phyloP scores from a whole-genome alignment of 2,113 vertebrate genomes.

The Axis porcinus region DNA sequence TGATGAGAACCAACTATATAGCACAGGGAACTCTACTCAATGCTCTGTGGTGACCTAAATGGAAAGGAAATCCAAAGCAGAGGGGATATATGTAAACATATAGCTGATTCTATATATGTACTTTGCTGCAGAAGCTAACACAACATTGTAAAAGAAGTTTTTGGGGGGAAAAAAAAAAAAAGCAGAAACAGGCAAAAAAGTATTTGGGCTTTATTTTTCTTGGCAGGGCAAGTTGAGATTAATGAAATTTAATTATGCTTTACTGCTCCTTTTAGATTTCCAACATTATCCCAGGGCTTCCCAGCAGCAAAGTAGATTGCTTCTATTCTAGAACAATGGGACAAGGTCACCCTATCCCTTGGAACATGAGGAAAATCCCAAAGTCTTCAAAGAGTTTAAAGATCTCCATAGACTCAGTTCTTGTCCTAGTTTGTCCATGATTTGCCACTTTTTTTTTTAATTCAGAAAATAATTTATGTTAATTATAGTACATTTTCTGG shows the following conservation, averaged over 20 bases:
- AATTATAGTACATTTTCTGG: neutral
- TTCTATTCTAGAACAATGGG: neutral
- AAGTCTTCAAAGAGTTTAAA: neutral
- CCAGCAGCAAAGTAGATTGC: neutral
- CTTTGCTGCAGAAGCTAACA: neutral
- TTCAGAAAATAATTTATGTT: neutral
- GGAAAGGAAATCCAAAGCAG: neutral
- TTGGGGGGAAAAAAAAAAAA: neutral
- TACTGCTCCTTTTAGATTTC: neutral
- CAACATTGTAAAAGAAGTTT: neutral
- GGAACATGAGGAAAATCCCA: neutral
- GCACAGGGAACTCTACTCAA: neutral
- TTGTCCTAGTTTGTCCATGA: neutral
- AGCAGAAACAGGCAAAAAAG: neutral
- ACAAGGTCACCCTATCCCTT: neutral
- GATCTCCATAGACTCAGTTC: neutral
- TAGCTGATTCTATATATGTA: neutral
- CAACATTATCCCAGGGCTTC: neutral
- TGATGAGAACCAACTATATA: neutral
- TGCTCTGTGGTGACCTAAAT: neutral
- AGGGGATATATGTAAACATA: neutral
- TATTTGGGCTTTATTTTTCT: neutral
- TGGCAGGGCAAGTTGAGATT: neutral
- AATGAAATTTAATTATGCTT: conserved; percentile 11
- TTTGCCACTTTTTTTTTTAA: neutral